Evolutionary conservation across 2,113 vertebrate genomes (phyloP).

Genomic region (Heptranchias perlo): DNA sequence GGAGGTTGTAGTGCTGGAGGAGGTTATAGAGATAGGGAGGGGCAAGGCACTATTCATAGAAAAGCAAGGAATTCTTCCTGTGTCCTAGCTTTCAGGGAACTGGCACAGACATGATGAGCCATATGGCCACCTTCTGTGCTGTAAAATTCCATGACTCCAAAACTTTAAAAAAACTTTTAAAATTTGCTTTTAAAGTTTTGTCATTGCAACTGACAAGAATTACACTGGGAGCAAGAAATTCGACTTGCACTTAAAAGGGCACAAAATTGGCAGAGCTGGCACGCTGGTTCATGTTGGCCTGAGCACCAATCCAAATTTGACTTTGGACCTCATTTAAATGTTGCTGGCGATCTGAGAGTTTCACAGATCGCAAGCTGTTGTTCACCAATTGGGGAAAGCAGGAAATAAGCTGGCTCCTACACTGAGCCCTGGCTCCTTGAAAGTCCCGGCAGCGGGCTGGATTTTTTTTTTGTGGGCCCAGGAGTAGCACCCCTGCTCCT

Average conservation of each 20-base stretch:
- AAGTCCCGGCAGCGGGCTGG: too few species aligned
- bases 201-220: background rate
- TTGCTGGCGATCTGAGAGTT: background rate
- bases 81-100: background rate
- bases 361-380: background rate
- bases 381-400: background rate
- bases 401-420: background rate
- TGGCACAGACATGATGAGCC: background rate
- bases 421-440: background rate
- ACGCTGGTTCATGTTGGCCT: background rate
- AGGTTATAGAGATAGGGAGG: background rate
- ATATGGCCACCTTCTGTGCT: background rate
- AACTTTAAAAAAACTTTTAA: background rate
- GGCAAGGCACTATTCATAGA: background rate
- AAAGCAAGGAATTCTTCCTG: background rate
- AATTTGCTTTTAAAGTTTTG: background rate
- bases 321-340: background rate
- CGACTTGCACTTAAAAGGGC: background rate
- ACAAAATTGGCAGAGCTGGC: background rate
- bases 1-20: background rate
- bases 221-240: background rate
- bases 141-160: background rate
- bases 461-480: background rate
- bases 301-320: background rate
- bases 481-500: too few species aligned